A percentile compares a stretch with the other conserved stretches of the same genome.
These are phyloP conservation scores for Allygus modestus DNA, from an alignment of 2,888 invertebrate species.

Conservation along the genomic window DNA sequence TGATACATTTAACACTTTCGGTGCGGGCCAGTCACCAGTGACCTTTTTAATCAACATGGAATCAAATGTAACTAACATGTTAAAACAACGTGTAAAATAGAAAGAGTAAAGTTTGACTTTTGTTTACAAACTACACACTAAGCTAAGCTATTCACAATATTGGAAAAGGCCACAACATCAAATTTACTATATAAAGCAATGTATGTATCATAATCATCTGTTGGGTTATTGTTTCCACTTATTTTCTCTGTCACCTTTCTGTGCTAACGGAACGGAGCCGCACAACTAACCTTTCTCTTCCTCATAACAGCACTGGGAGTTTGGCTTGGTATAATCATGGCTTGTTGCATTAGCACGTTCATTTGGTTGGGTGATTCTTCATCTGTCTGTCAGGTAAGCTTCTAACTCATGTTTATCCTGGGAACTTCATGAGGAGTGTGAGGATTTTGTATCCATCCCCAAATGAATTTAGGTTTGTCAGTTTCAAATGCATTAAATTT, in stretches of 20 bases:
- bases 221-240: neutral
- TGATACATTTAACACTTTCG: too few relatives aligned
- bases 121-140: too few relatives aligned
- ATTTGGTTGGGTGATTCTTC: slow-evolving; percentile 6
- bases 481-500: too few relatives aligned
- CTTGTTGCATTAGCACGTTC: slow-evolving; percentile 10
- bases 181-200: too few relatives aligned
- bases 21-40: too few relatives aligned
- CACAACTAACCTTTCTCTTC: slow-evolving; percentile 12
- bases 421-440: neutral
- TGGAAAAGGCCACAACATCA: too few relatives aligned
- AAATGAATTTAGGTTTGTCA: too few relatives aligned
- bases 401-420: neutral
- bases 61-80: too few relatives aligned
- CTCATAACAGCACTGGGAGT: slow-evolving; percentile 20
- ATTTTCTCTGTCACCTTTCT: neutral
- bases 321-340: slow-evolving; percentile 33
- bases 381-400: neutral
- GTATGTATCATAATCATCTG: neutral
- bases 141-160: too few relatives aligned
- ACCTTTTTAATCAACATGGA: too few relatives aligned
- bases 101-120: too few relatives aligned
- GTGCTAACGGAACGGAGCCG: neutral
- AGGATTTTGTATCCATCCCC: neutral
- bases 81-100: too few relatives aligned